Evolutionary conservation across 2,113 vertebrate species (phyloP), one percentile per base, ranked within the genome.

Genomic region (Equus przewalskii): DNA sequence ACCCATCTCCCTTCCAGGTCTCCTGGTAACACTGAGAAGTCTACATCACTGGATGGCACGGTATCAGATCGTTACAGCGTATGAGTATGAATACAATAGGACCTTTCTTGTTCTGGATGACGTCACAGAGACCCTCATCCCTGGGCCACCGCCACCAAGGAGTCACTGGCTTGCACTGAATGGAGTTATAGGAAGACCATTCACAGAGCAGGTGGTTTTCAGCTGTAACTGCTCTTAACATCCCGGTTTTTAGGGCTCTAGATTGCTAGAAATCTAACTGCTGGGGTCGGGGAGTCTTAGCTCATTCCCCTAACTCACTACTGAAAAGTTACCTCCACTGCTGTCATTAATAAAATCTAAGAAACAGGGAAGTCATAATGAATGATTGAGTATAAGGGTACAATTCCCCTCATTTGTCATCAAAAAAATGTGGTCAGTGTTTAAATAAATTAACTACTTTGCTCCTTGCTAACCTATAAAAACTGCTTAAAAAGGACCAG

Each of bases 371-470:
- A 80, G 24, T 89, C 75, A 95, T 15, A 76, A 33, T 69, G 26
- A 97, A 58, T 93, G 49, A 94, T 9, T 80, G 26, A 92, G 82
- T 89, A 10, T 28, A 94, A 89, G 6, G 5, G 18, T 79, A 81
- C 92, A 89, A 92, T 12, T 72, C 6, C 64, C 26, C 22, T 89
- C 36, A 54, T 11, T 6, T 82, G 49, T 92, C 87, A 95, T 33
- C 15, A 18, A 86, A 92, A 80, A 92, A 87, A 81, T 15, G 19
- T 56, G 51, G 33, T 82, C 41, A 62, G 26, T 60, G 33, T 88
- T 91, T 92, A 86, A 80, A 92, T 30, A 86, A 80, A 92, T 30
- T 51, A 91, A 65, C 69, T 51, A 80, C 33, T 67, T n/a, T 87
- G 19, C 80, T 92, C 76, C 76, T 60, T 67, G 28, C 24, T 82